Base-by-base conservation (phyloP, 2,888 invertebrate genomes). In the Diadegma fenestrale region DNA sequence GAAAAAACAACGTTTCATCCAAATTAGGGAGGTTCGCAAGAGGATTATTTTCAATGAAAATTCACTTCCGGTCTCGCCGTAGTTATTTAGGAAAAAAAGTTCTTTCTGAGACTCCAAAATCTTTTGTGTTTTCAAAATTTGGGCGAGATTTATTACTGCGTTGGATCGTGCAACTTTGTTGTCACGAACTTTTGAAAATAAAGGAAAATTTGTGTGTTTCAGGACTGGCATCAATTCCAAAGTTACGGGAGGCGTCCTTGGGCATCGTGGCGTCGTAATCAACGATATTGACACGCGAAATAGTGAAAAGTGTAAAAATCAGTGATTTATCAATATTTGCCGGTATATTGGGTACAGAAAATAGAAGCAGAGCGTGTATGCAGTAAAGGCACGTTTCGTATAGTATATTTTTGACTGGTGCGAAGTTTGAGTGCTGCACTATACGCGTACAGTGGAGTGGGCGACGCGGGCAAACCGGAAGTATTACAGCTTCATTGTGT, bases 251-350 rank as follows among this genome's bases (percentile, higher is more conserved):
- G 26, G 22, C 58, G 76, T 66, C 30, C 45, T 75, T 37, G 45
- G 71, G 71, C 19, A 19, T 19, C 75, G 64, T 22, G 41, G 66
- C 45, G 68, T 19, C 54, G 64, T 69, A 51, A 54, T 82, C 77
- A 33, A 54, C 64, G 63, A 73, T 63, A 82, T 72, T 73, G 79
- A 66, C 79, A 79, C 51, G 54, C 73, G 72, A 30, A 69, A 82
- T 76, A 82, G 84, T 71, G 76, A 72, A 66, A 45, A 86, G 76
- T 80, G 84, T 76, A 41, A 61, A 79, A 78, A 72, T 84, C 82
- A 72, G 85, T 82, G 80, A 26, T 54, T 22, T 7, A 80, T 51
- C 12, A n/a, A 61, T 43, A 58, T 0, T 30, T 58, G 33, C n/a
- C 17, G 22, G 66, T 14, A 22, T 51, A 51, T 41, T 54, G 54